Percentiles rank a stretch among this genome's conserved stretches.
phyloP scores from a whole-genome alignment of 2,113 vertebrate species.

The Theristicus caerulescens region DNA sequence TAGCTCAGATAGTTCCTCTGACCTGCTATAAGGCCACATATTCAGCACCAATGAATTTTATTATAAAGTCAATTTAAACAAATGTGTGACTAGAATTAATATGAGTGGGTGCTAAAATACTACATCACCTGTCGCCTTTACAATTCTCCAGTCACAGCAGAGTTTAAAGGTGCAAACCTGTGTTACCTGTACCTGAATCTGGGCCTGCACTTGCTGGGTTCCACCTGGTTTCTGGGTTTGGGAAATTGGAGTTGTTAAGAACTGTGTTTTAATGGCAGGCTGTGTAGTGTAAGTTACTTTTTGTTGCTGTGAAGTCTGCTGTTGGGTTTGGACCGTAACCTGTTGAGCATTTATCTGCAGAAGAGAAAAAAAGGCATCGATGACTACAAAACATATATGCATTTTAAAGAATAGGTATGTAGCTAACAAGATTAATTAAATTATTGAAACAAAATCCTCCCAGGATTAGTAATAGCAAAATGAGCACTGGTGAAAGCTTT shows the following conservation, averaged over 20 bases:
- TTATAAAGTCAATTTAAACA: neutral
- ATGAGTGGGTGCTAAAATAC: neutral
- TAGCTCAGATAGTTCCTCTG: neutral
- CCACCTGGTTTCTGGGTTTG: constrained; percentile 88
- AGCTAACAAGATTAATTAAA: neutral
- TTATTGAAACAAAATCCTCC: neutral
- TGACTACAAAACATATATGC: neutral
- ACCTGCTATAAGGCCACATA: neutral
- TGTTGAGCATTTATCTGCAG: constrained; percentile 79
- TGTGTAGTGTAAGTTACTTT: constrained; percentile 90
- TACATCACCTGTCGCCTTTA: neutral
- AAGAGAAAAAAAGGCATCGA: neutral
- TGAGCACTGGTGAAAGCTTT: neutral
- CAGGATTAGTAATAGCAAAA: neutral
- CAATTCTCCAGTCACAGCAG: neutral
- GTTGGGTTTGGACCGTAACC: constrained; percentile 85
- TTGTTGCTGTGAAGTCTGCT: constrained; percentile 83
- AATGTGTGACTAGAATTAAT: neutral
- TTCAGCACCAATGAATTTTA: neutral
- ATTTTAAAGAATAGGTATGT: neutral
- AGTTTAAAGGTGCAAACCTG: neutral
- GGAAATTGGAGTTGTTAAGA: constrained; percentile 85
- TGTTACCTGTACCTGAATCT: constrained; percentile 77
- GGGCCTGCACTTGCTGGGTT: constrained; percentile 90
- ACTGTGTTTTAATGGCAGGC: constrained; percentile 92